Percentiles rank a stretch among this genome's conserved stretches.
phyloP scores from a whole-genome alignment of 2,113 vertebrate genomes.

The Corythornis vintsioides region DNA sequence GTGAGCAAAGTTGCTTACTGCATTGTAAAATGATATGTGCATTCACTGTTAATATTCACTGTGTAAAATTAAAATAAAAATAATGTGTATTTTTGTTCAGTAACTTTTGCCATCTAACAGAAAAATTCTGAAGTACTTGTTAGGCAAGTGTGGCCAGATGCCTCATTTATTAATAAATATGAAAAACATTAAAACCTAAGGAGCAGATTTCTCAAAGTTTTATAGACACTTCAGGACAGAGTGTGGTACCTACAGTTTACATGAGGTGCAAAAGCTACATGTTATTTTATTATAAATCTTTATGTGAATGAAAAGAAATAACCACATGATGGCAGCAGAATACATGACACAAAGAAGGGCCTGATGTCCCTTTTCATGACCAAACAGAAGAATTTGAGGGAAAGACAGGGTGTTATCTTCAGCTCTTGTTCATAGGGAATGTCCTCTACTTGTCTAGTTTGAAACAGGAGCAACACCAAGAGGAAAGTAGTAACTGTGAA shows the following conservation, averaged over 20 bases:
- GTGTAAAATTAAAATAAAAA: not conserved
- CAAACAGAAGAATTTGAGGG: not conserved
- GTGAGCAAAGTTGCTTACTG: not conserved
- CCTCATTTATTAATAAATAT: not conserved
- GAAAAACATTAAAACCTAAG: not conserved
- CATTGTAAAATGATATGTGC: not conserved
- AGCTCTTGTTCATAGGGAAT: not conserved
- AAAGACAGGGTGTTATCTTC: not conserved
- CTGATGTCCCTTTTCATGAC: not conserved
- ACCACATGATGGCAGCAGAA: conserved; percentile 69
- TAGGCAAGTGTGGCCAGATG: not conserved
- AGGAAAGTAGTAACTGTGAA: not conserved
- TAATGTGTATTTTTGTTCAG: not conserved
- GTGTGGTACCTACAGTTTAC: not conserved
- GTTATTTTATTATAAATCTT: not conserved
- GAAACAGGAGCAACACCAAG: not conserved
- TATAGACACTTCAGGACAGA: not conserved
- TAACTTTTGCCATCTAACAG: not conserved
- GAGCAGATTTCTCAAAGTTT: not conserved
- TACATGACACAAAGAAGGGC: not conserved
- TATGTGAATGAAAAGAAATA: not conserved
- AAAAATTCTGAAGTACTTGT: not conserved
- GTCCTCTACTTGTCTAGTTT: not conserved
- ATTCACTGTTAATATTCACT: not conserved
- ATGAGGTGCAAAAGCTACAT: not conserved